Evolutionary conservation across 2,797 vertebrate genomes (phyloP).

Genomic region (Pteronotus mesoamericanus): DNA sequence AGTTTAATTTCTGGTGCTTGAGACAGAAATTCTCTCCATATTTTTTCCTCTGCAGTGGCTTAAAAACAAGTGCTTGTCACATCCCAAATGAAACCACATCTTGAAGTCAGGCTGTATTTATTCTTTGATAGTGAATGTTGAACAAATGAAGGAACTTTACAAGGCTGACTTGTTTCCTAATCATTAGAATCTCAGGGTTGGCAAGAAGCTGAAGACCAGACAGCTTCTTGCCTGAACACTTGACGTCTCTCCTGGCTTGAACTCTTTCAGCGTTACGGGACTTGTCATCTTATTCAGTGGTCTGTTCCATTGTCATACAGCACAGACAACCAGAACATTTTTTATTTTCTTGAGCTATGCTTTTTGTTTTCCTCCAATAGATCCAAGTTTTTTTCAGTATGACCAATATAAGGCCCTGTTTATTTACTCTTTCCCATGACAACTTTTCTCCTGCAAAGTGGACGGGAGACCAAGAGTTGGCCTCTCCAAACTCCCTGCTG

Average conservation of each 20-base stretch:
- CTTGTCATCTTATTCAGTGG: neutral
- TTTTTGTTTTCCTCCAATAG: neutral
- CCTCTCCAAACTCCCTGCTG: neutral
- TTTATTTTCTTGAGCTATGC: neutral
- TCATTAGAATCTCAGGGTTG: neutral
- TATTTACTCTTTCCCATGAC: neutral
- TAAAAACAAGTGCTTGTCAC: neutral
- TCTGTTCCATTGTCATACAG: neutral
- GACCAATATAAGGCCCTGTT: neutral
- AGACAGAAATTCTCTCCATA: neutral
- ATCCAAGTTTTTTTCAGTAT: neutral
- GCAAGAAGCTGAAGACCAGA: neutral
- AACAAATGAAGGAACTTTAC: neutral
- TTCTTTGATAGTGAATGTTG: constrained; percentile 23
- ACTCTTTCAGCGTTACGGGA: neutral
- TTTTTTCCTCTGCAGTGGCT: neutral
- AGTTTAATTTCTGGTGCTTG: neutral
- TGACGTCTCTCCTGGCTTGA: no score
- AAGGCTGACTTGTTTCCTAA: neutral
- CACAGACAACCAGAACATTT: neutral
- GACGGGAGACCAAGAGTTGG: neutral
- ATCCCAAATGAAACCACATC: neutral
- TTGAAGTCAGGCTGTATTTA: neutral
- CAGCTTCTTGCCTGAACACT: no score
- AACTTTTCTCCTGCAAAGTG: neutral